Evolutionary conservation across 2,888 invertebrate species (phyloP).

Genomic region (Stenotaenia linearis): DNA sequence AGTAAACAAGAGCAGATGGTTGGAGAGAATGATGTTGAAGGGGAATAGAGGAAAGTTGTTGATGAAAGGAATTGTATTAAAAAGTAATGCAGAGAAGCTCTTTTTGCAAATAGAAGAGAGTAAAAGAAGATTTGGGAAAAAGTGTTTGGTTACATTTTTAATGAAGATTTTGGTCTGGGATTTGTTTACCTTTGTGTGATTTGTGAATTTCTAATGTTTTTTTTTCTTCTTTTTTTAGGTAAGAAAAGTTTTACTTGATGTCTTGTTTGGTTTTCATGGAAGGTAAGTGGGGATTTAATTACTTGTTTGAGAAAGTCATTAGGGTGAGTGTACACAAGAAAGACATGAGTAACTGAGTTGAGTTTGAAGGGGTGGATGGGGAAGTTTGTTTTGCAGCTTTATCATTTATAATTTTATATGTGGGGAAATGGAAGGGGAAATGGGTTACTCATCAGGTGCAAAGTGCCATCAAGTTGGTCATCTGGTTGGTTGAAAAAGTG

Average conservation of each 20-base stretch:
- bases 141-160: background rate
- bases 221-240: background rate
- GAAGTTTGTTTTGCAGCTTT: no score
- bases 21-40: background rate
- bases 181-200: no score
- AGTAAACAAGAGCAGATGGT: conserved; percentile 12
- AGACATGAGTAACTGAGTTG: no score
- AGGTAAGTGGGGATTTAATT: background rate
- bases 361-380: no score
- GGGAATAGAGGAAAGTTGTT: background rate
- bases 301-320: no score
- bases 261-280: background rate
- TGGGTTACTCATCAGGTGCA: no score
- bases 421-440: no score
- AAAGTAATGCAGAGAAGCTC: background rate
- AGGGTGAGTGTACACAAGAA: no score
- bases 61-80: background rate
- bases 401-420: no score
- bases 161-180: background rate
- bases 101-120: background rate
- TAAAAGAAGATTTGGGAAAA: background rate
- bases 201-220: background rate
- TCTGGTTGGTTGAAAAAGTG: no score
- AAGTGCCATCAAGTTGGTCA: no score
- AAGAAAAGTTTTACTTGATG: background rate